Conservation (phyloP, 2,113 vertebrate species). For the Myrmophylax atrothorax region DNA sequence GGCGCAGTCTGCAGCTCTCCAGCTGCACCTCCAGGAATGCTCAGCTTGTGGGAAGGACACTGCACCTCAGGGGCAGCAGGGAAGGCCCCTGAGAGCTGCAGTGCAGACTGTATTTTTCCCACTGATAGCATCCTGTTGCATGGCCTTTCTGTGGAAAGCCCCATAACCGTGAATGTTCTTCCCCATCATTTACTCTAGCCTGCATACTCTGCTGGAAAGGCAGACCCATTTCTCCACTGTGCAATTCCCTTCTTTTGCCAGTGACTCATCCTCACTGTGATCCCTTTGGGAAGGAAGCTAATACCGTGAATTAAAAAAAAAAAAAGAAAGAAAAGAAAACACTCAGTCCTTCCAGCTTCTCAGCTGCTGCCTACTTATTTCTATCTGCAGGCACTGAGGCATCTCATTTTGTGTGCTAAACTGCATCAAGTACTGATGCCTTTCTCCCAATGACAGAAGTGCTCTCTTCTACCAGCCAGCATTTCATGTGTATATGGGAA, state of each 20-base stretch:
- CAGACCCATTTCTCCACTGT: neutral
- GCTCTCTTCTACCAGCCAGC: neutral
- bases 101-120: neutral
- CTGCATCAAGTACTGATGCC: neutral
- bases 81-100: neutral
- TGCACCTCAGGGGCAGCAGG: neutral
- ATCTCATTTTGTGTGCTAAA: slow-evolving; percentile 4
- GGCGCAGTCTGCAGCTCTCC: neutral
- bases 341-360: neutral
- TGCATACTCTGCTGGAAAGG: neutral
- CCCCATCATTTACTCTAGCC: neutral
- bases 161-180: neutral
- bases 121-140: fast-evolving
- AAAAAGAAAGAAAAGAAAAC: neutral
- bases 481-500: neutral
- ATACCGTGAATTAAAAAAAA: neutral
- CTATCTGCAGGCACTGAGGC: fast-evolving
- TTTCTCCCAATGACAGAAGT: neutral
- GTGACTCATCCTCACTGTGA: neutral
- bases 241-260: neutral
- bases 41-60: neutral
- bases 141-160: neutral
- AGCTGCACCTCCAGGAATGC: fast-evolving
- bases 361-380: neutral
- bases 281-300: slow-evolving; percentile 11